phyloP scores from a whole-genome alignment of 1,140 invertebrate species.

The Gerris buenoi region DNA sequence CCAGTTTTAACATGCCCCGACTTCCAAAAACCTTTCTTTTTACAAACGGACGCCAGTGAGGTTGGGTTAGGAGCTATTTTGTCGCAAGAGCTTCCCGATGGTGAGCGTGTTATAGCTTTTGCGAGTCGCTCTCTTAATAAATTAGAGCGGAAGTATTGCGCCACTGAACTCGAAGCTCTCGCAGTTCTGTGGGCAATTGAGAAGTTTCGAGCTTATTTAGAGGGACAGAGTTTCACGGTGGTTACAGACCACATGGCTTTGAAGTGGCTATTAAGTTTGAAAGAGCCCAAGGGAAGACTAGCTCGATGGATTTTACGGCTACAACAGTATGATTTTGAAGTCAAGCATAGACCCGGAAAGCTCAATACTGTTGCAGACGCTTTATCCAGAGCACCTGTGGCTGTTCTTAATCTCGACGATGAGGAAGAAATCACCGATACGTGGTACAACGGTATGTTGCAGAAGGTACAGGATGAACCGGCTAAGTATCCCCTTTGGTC shows the following conservation, averaged over 20 bases:
- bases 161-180: constrained; percentile 32
- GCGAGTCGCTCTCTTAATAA: constrained; percentile 27
- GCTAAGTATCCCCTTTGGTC: not conserved
- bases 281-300: constrained; percentile 29
- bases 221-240: constrained; percentile 28
- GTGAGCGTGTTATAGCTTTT: constrained; percentile 28
- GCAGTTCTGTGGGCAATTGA: constrained; percentile 30
- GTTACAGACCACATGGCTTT: constrained; percentile 33
- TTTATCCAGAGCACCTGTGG: not conserved
- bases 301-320: constrained; percentile 26
- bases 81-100: constrained; percentile 19
- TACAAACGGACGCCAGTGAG: constrained; percentile 25
- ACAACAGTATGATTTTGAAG: constrained; percentile 23
- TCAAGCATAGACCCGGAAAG: constrained; percentile 18
- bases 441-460: constrained; percentile 3
- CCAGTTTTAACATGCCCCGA: no score
- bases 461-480: not conserved
- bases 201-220: constrained; percentile 25
- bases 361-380: constrained; percentile 14
- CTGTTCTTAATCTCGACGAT: no score
- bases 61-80: constrained; percentile 23
- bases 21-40: no score
- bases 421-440: no score
- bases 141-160: constrained; percentile 30
- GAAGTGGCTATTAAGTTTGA: constrained; percentile 30